Evolutionary conservation across 2,113 vertebrate species (phyloP).

Genomic region (Periophthalmodon schlosseri): DNA sequence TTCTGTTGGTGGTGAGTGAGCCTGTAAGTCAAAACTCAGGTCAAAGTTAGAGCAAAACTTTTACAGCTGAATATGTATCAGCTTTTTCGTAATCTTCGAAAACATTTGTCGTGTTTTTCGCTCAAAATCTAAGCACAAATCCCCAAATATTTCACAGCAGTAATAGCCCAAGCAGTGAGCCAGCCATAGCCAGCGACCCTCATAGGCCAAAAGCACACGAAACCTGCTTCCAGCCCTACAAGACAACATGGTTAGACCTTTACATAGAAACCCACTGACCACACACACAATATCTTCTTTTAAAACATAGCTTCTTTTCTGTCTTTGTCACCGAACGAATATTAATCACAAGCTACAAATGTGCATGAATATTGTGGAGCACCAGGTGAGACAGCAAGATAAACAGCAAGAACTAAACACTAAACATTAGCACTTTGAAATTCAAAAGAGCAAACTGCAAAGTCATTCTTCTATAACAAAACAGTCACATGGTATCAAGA

Average conservation of each 20-base stretch:
- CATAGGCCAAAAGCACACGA: conserved; percentile 54
- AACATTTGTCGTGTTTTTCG: background rate
- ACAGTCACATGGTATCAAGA: conserved; percentile 5
- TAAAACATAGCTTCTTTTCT: conserved; percentile 48
- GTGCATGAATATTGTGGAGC: conserved; percentile 54
- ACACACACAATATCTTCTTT: conserved; percentile 38
- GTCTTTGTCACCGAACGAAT: conserved; percentile 41
- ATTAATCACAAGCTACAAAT: conserved; percentile 64
- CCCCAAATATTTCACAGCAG: background rate
- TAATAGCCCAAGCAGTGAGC: conserved; percentile 50
- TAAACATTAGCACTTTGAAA: conserved; percentile 11
- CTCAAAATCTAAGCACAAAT: background rate
- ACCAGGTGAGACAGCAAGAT: conserved; percentile 52
- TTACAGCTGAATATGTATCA: conserved; percentile 35
- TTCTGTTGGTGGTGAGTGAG: background rate
- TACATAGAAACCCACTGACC: conserved; percentile 45
- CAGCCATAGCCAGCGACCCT: conserved; percentile 50
- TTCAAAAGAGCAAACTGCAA: conserved; percentile 40
- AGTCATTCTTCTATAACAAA: conserved; percentile 26
- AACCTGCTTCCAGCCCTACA: conserved; percentile 64
- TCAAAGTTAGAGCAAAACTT: conserved; percentile 31
- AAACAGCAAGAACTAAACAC: conserved; percentile 43
- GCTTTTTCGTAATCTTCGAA: background rate
- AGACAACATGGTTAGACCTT: conserved; percentile 54
- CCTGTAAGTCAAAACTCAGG: background rate